phyloP scores from a whole-genome alignment of 2,113 vertebrate genomes.

The Chitala chitala region DNA sequence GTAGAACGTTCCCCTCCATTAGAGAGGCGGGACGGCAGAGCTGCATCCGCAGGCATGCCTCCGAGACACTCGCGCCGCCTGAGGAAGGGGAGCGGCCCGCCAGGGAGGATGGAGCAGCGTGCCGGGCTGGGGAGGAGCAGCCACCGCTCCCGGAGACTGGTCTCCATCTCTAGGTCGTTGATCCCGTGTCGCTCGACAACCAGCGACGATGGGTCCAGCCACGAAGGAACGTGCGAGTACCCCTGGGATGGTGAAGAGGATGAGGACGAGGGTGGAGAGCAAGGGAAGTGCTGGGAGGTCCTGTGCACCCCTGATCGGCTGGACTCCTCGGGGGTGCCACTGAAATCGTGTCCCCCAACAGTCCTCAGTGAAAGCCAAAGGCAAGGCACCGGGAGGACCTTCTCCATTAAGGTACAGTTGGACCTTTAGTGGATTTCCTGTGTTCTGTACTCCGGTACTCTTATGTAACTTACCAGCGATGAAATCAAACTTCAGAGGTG shows the following conservation, averaged over 20 bases:
- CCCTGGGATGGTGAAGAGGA: conserved; percentile 42
- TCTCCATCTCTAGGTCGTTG: conserved; percentile 80
- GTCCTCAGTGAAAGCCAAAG: conserved; percentile 33
- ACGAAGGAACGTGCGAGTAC: conserved; percentile 63
- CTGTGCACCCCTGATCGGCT: conserved; percentile 4
- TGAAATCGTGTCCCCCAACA: background rate
- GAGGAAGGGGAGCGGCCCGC: conserved; percentile 56
- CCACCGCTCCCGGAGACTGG: conserved; percentile 69
- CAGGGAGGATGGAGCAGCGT: conserved; percentile 74
- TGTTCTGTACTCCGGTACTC: background rate
- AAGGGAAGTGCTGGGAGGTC: conserved; percentile 37
- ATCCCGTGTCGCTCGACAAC: conserved; percentile 77
- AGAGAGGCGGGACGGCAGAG: conserved; percentile 47
- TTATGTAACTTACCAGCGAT: too few relatives aligned
- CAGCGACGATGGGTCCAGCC: conserved; percentile 70
- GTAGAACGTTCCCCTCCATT: conserved; percentile 62
- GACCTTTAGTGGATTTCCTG: background rate
- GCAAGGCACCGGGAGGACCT: conserved; percentile 53
- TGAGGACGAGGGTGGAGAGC: conserved; percentile 47
- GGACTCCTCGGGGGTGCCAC: background rate
- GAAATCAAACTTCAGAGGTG: too few relatives aligned
- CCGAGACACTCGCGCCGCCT: conserved; percentile 56
- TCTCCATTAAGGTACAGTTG: conserved; percentile 75
- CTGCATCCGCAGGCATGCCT: conserved; percentile 52
- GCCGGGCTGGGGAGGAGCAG: conserved; percentile 46